A percentile compares a stretch with the other conserved stretches of the same genome.
phyloP scores from a whole-genome alignment of 1,140 invertebrate genomes.

The Periplaneta americana region DNA sequence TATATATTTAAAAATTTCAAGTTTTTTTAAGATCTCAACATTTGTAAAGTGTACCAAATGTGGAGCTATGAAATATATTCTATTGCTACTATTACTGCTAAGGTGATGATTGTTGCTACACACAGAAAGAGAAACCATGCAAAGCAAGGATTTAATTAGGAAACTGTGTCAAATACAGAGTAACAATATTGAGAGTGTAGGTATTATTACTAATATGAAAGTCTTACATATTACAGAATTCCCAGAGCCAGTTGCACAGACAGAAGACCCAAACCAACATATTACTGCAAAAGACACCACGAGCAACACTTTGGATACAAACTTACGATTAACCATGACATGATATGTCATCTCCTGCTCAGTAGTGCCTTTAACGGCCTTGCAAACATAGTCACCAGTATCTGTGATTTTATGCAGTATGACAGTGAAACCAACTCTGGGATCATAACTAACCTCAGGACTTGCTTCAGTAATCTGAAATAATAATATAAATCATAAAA shows the following conservation, averaged over 20 bases:
- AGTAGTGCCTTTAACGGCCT: slow-evolving; percentile 30
- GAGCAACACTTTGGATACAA: too few relatives aligned
- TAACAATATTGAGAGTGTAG: too few relatives aligned
- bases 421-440: slow-evolving; percentile 51
- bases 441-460: slow-evolving; percentile 43
- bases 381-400: slow-evolving; percentile 39
- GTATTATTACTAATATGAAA: too few relatives aligned
- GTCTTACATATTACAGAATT: background rate
- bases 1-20: too few relatives aligned
- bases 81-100: too few relatives aligned
- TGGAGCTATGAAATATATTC: too few relatives aligned
- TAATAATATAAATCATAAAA: slow-evolving; percentile 37
- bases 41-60: too few relatives aligned
- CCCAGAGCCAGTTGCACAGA: background rate
- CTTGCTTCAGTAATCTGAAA: slow-evolving; percentile 26
- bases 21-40: too few relatives aligned
- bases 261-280: background rate
- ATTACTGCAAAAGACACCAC: background rate
- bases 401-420: slow-evolving; percentile 38
- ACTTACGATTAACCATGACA: slow-evolving; percentile 26
- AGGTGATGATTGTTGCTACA: too few relatives aligned
- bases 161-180: too few relatives aligned
- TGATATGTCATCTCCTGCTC: slow-evolving; percentile 27
- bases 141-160: too few relatives aligned
- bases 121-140: too few relatives aligned